Percentiles rank a stretch among this genome's conserved stretches.
These are phyloP conservation scores for Rhopalosiphum padi DNA, from an alignment of 1,140 invertebrate genomes.

Conservation along the genomic window DNA sequence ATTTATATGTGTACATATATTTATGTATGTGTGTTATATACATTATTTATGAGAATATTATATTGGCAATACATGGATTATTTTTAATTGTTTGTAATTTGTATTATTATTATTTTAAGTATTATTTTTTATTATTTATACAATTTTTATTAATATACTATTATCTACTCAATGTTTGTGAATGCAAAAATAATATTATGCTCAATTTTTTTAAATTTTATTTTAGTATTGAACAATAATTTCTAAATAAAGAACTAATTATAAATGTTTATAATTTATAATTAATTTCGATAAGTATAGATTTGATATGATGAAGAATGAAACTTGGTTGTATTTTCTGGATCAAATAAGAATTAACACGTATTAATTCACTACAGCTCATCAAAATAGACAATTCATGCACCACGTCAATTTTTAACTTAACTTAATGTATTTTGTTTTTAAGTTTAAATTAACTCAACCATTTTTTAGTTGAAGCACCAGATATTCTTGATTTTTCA, in stretches of 20 bases:
- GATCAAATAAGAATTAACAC: neutral
- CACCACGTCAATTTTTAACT: neutral
- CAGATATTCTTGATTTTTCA: neutral
- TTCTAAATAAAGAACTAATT: neutral
- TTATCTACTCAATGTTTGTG: neutral
- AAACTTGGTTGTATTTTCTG: neutral
- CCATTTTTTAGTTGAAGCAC: conserved; percentile 20
- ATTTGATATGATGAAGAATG: neutral
- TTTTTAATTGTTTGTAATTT: neutral
- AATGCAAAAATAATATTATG: neutral
- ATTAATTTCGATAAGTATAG: neutral
- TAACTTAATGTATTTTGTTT: neutral
- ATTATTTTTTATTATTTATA: neutral
- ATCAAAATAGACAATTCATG: neutral
- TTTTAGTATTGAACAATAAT: neutral
- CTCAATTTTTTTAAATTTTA: neutral
- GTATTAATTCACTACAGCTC: neutral
- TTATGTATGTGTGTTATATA: conserved; percentile 29
- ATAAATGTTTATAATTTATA: conserved; percentile 11
- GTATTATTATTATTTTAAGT: neutral
- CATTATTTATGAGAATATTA: conserved; percentile 54
- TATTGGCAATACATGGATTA: neutral
- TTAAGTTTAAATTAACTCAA: neutral
- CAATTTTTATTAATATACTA: neutral
- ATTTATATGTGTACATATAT: conserved; percentile 3